phyloP scores from a whole-genome alignment of 1,140 invertebrate species.

The Drosophila teissieri region DNA sequence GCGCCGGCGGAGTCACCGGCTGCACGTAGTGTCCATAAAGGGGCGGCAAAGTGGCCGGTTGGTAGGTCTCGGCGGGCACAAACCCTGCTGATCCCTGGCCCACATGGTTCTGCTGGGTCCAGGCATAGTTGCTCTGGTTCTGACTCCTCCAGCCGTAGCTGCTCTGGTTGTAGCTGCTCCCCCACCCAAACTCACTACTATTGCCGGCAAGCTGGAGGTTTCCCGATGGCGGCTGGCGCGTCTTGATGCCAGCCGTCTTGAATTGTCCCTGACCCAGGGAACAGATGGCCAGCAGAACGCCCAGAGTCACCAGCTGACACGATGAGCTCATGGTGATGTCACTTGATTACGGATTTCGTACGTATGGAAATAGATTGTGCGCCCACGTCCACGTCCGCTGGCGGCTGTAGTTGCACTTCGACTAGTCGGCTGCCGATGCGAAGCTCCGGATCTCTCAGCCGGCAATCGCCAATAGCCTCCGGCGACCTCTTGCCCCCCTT shows the following conservation, averaged over 20 bases:
- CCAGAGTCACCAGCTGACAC: conserved; percentile 18
- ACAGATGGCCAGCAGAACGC: conserved; percentile 31
- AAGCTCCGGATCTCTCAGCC: conserved; percentile 25
- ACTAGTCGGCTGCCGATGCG: conserved; percentile 49
- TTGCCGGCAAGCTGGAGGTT: conserved; percentile 59
- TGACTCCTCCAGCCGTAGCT: conserved; percentile 24
- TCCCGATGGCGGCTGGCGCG: conserved; percentile 62
- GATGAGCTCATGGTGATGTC: conserved; percentile 64
- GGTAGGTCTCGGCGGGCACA: conserved; percentile 70
- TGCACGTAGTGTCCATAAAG: conserved; percentile 59
- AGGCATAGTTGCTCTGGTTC: conserved; percentile 31
- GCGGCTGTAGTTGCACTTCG: conserved; percentile 64
- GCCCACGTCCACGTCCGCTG: conserved; percentile 54
- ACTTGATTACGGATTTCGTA: conserved; percentile 17
- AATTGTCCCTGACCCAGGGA: conserved; percentile 53
- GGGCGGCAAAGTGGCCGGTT: conserved; percentile 28
- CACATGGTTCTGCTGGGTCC: conserved; percentile 27
- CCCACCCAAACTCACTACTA: conserved; percentile 27
- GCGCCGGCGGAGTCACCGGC: conserved; percentile 16
- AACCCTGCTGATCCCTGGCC: conserved; percentile 42
- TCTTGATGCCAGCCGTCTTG: conserved; percentile 80
- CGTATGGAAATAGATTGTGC: conserved; percentile 2
- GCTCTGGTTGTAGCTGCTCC: conserved; percentile 27
- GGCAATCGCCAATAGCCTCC: conserved; percentile 46
- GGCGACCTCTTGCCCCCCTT: conserved; percentile 27